Evolutionary conservation across 2,888 invertebrate genomes (phyloP).

Genomic region (Tetranychus piercei): DNA sequence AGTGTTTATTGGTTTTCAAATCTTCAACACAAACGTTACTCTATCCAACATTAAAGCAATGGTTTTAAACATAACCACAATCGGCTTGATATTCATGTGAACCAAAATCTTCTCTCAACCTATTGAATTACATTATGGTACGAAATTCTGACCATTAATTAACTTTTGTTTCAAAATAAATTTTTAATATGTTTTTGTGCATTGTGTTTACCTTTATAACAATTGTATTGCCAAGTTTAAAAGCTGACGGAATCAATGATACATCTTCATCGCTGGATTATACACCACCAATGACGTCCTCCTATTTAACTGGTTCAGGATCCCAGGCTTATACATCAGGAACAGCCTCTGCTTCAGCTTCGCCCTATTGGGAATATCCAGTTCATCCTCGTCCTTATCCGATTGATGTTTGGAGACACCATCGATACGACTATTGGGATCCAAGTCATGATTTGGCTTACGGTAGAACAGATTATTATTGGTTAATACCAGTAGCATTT

Average conservation of each 20-base stretch:
- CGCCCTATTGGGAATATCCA: neutral
- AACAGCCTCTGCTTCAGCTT: neutral
- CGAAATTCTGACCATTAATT: neutral
- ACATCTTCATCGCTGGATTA: neutral
- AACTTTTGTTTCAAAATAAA: neutral
- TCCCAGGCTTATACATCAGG: neutral
- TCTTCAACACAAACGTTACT: neutral
- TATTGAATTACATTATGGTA: neutral
- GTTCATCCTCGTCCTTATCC: neutral
- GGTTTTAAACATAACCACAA: too few relatives aligned
- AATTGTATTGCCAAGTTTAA: neutral
- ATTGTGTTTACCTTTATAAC: neutral
- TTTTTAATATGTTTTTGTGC: neutral
- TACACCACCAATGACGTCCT: neutral
- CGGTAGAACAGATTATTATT: slow-evolving; percentile 18
- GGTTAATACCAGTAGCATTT: slow-evolving; percentile 25
- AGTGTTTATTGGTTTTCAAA: neutral
- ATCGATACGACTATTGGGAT: slow-evolving; percentile 11
- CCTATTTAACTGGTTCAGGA: neutral
- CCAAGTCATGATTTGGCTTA: slow-evolving; percentile 7
- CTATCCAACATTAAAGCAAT: neutral
- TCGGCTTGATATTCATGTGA: too few relatives aligned
- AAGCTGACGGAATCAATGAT: neutral
- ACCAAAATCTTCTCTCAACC: neutral
- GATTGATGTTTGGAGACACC: slow-evolving; percentile 4